Conservation (phyloP, 2,797 vertebrate species). For the Hoplostethus atlanticus region DNA sequence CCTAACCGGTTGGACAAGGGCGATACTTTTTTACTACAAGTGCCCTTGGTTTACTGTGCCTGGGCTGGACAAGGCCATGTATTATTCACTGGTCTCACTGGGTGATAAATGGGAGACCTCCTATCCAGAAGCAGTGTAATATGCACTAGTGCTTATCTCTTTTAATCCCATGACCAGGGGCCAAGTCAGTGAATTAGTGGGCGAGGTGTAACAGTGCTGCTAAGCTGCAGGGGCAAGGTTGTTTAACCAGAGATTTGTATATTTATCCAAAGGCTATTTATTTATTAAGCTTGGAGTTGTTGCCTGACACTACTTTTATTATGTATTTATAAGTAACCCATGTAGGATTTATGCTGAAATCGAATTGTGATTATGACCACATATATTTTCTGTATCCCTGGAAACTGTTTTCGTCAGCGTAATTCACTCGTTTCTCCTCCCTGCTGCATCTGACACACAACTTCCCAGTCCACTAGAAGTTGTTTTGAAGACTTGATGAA, state of each 20-base stretch:
- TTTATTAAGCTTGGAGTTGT: conserved; percentile 28
- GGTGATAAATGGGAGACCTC: conserved; percentile 70
- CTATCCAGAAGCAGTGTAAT: conserved; percentile 60
- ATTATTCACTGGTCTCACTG: conserved; percentile 78
- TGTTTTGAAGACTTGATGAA: conserved; percentile 19
- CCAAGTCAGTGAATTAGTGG: conserved; percentile 64
- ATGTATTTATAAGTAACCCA: conserved; percentile 27
- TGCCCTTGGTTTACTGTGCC: conserved; percentile 79
- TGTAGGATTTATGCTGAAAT: conserved; percentile 30
- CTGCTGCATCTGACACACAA: conserved; percentile 33
- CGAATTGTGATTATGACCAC: conserved; percentile 9
- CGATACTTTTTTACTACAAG: conserved; percentile 70
- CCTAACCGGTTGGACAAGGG: conserved; percentile 76
- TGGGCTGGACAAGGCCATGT: conserved; percentile 69
- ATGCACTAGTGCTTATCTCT: conserved; percentile 75
- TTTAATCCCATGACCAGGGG: conserved; percentile 71
- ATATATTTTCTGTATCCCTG: conserved; percentile 22
- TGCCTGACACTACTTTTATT: conserved; percentile 17
- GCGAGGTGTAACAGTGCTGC: conserved; percentile 34
- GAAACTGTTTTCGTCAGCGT: not conserved
- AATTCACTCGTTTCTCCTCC: conserved; percentile 32
- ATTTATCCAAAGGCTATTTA: conserved; percentile 50
- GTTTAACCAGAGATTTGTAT: conserved; percentile 54
- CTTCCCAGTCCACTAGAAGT: not conserved
- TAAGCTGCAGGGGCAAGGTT: conserved; percentile 60